Evolutionary conservation across 2,888 invertebrate genomes (phyloP), one percentile per base, ranked within the genome.

Genomic region (Drosophila yooni): DNA sequence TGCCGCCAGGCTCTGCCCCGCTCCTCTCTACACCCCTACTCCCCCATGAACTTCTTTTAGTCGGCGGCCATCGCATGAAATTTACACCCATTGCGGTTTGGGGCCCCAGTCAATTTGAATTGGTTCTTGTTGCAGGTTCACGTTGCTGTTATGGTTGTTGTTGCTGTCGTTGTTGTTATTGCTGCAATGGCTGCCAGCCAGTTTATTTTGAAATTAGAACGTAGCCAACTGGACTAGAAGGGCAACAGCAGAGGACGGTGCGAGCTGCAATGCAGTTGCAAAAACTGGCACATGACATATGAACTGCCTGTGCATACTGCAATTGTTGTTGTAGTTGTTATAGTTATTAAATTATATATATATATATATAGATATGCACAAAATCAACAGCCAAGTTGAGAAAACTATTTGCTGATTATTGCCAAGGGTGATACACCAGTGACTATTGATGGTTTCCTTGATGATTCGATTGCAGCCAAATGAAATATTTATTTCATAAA

Each of bases 201-300:
- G 85, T 91, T 86, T 83, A 90, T 91, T 91, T 90, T 91, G 83
- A 89, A 91, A 91, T 91, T 90, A 91, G 91, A 90, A 84, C 90
- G 82, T 74, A 74, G 79, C 74, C 66, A 67, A 68, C 36, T 62
- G 64, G 31, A 51, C 73, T 59, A 58, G 60, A 36, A 53, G 43
- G 33, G 54, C 8, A 18, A n/a, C 10, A 27, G 21, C 11, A 18
- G n/a, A 5, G 51, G 25, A 13, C 11, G 21, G 25, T 3, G 52
- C 61, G 62, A 46, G 63, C 71, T 70, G 88, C 87, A 88, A 59
- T 88, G 88, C 88, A 83, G 87, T 88, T 70, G 64, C 77, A 78
- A 81, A 81, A 90, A 78, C 71, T 83, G 82, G 89, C 82, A 85
- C 88, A 87, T 85, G 88, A 85, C 83, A 86, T 88, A 85, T 87